Base-by-base conservation (phyloP, 92 coral and sea anemone species). In the Montipora capitata region DNA sequence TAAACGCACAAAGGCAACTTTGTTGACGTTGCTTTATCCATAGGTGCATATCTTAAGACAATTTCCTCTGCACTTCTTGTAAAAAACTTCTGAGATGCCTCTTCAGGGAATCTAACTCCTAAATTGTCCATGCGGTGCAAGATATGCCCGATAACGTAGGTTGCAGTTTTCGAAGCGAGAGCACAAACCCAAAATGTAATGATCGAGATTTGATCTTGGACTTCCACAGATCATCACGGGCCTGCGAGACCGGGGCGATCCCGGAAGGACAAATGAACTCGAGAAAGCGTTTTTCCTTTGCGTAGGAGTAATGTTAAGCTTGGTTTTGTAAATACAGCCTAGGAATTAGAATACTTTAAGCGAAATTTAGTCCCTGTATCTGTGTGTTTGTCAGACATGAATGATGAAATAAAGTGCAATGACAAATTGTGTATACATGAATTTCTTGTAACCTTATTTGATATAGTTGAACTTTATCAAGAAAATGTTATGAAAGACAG, bases 231-330 rank as follows among this genome's bases (percentile, higher is more conserved):
- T 48, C 52, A 5, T 48, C 52, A 27, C 48, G 11, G 45, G 71
- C 13, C 79, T 56, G 72, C 71, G 59, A 40, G 9, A 38, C 39
- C 41, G 27, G 43, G 48, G 70, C 57, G 56, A 81, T 58, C 87
- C 87, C 87, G 87, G 87, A 83, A 83, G 87, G 57, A 58, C 87
- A 83, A 83, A 83, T 83, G 87, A 83, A 83, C 87, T 70, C 72
- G 59, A 40, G 59, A 72, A 70, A 72, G 7, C 10, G 52, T 5
- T 83, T 57, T 27, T 44, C 39, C 71, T 56, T 17, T 83, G 87
- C 87, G 87, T 83, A 83, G 87, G 87, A 83, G 87, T 83, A 16
- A 17, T 59, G 44, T 58, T 42, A n/a, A 57, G 43, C 17, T 58
- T 72, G 80, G 71, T 45, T 61, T 82, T 83, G 87, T 83, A 83